Base-by-base conservation (phyloP, 2,888 invertebrate species). In the Acleris cristana region DNA sequence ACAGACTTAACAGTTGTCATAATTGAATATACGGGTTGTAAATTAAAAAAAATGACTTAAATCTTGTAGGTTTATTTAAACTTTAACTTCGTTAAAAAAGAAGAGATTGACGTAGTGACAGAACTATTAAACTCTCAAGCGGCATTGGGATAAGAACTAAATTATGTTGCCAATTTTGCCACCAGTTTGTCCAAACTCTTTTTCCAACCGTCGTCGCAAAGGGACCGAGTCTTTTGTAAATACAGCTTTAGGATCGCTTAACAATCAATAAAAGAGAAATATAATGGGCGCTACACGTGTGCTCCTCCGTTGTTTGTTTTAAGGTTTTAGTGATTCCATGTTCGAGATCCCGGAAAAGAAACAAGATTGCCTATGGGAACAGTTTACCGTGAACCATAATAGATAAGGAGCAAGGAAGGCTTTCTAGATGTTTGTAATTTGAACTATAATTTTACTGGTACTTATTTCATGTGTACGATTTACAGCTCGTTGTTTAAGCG, bases 241-340 rank as follows among this genome's bases (percentile, higher is more conserved):
- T 67, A 71, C 67, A 70, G 70, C 72, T 73, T 73, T 73, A 76
- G 64, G 69, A 65, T 72, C 71, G 69, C 45, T 74, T 72, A 75
- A 77, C 79, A 80, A 80, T 83, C 80, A 82, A 82, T 82, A 79
- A 77, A 76, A 78, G 71, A 70, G 45, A 26, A 69, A 53, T 58
- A 65, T 58, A 30, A 51, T 56, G 45, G 72, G 72, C 71, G 76
- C 74, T 79, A 81, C 78, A 76, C 75, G 76, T 76, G 74, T 71
- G 75, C 71, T 70, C 70, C 69, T 67, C 69, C 70, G 79, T 75
- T 82, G 79, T 84, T 84, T 82, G 83, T 84, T 84, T 83, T 82
- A 79, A 77, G 74, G 72, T 74, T 74, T 79, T 73, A 71, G 65
- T 74, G 56, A 56, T 52, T 26, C 59, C 70, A 70, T 77, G 77